Evolutionary conservation across 2,888 invertebrate genomes (phyloP).

Genomic region (Blera fallax): DNA sequence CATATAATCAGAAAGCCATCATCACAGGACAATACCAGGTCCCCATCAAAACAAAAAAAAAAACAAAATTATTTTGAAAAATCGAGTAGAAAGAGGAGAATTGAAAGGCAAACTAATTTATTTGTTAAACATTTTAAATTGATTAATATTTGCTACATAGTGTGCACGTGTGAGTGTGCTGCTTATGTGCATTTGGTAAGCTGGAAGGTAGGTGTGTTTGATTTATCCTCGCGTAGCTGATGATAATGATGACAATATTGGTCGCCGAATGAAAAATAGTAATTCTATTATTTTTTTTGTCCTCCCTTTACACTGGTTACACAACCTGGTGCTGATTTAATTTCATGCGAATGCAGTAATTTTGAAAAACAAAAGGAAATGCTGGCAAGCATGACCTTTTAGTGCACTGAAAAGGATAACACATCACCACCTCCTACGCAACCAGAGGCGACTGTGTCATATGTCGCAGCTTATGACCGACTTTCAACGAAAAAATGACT

Average conservation of each 20-base stretch:
- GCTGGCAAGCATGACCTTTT: no score
- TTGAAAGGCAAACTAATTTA: constrained; percentile 56
- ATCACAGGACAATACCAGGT: constrained; percentile 11
- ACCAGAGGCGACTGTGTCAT: no score
- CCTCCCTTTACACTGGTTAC: neutral
- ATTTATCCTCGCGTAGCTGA: constrained; percentile 36
- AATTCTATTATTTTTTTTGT: constrained; percentile 18
- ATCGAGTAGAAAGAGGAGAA: neutral
- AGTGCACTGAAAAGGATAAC: no score
- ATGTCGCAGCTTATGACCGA: no score
- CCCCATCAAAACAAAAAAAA: constrained; percentile 3
- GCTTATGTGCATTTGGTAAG: neutral
- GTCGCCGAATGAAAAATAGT: constrained; percentile 24
- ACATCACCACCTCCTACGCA: no score
- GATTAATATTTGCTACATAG: constrained; percentile 47
- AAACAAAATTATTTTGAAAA: constrained; percentile 1
- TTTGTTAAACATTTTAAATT: constrained; percentile 61
- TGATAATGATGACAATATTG: constrained; percentile 53
- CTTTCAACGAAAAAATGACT: no score
- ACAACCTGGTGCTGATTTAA: constrained; percentile 25
- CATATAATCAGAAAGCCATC: constrained; percentile 23
- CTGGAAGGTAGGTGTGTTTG: neutral
- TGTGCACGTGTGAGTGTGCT: neutral
- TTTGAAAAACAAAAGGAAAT: no score
- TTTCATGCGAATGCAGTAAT: constrained; percentile 6